These are phyloP conservation scores for Plecotus auritus DNA, from an alignment of 2,113 vertebrate species.

Conservation along the genomic window DNA sequence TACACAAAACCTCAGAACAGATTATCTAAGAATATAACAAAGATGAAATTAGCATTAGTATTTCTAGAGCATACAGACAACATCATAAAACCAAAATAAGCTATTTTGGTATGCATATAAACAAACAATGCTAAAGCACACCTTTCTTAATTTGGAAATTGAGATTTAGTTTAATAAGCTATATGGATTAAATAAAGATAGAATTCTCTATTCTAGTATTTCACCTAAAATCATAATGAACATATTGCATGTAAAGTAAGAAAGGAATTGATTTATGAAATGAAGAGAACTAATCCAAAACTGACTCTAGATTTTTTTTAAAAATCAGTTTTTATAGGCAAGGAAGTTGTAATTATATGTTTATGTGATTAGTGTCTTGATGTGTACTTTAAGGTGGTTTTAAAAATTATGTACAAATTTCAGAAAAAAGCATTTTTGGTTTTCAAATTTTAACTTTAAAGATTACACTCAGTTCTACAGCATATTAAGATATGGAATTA, in stretches of 20 bases:
- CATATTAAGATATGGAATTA: background rate
- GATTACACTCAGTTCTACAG: background rate
- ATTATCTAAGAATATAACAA: conserved; percentile 73
- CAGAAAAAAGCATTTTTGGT: background rate
- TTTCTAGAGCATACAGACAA: conserved; percentile 70
- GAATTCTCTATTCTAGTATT: conserved; percentile 42
- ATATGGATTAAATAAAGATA: conserved; percentile 63
- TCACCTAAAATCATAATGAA: background rate
- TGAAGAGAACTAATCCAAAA: conserved; percentile 7
- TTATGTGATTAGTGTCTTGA: background rate
- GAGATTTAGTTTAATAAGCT: conserved; percentile 70
- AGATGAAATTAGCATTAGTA: conserved; percentile 75
- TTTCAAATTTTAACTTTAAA: conserved; percentile 1
- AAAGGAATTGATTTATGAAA: conserved; percentile 48
- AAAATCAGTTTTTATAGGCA: background rate
- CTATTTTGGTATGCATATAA: conserved; percentile 61
- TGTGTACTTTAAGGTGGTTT: background rate
- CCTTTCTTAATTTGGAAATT: conserved; percentile 71
- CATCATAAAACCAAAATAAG: conserved; percentile 62
- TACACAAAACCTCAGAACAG: conserved; percentile 73
- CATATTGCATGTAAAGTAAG: conserved; percentile 50
- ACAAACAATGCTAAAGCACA: conserved; percentile 45
- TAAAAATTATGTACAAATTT: background rate
- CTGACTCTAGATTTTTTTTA: background rate
- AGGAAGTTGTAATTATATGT: background rate